Evolutionary conservation across 2,797 vertebrate species (phyloP), one percentile per base, ranked within the genome.

Genomic region (Phaenicophaeus curvirostris): DNA sequence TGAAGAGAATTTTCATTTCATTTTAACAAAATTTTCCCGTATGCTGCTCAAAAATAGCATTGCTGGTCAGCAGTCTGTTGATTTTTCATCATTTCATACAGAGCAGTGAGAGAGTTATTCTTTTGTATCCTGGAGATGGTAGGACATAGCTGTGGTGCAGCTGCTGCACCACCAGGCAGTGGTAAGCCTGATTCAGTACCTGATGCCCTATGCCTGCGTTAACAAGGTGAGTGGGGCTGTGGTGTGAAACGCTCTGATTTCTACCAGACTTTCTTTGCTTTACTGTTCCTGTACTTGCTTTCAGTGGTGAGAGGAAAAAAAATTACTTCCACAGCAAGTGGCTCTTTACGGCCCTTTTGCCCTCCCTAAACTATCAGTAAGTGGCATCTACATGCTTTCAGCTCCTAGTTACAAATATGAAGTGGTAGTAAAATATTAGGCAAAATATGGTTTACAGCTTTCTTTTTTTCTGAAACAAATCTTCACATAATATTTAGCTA

Each of bases 191-290:
- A 24, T 20, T 76, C 35, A 15, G 15, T 24, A n/a, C 37, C 25
- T 51, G n/a, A 30, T 4, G 8, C 11, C 8, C 18, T 58, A 1
- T 6, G 8, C 12, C 16, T 37, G 54, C 2, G 0, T 28, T 35
- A 78, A 44, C 15, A 51, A 51, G 33, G 20, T 46, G 15, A 65
- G 17, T 37, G 41, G 21, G 41, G 33, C 11, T 3, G 3, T 30
- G 27, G 8, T 55, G n/a, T 71, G 62, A 71, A 62, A 69, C 51
- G 33, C 37, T 69, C 24, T 39, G 21, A 37, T 54, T 81, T 84
- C 59, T 57, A 54, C 27, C 23, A 1, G 3, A 4, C 8, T 50
- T 62, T 59, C 41, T 82, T 65, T 66, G 72, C 19, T 86, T 68
- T 65, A 41, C 21, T 48, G 17, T 67, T 68, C 39, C 55, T 54